phyloP scores from a whole-genome alignment of 2,113 vertebrate species.

The Urocynchramus pylzowi region DNA sequence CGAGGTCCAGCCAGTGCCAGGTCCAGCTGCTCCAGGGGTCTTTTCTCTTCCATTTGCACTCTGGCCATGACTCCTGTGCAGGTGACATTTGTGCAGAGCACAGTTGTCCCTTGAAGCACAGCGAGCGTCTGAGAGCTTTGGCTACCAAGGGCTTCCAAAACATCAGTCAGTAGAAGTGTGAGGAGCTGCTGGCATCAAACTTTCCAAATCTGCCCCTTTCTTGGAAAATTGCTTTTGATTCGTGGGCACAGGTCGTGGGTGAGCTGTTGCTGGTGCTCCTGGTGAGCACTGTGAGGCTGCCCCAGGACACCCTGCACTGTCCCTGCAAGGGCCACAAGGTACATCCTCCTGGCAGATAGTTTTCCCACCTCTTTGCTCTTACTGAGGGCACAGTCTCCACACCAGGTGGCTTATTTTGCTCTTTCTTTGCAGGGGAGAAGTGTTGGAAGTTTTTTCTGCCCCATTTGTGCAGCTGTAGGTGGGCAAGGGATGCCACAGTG shows the following conservation, averaged over 20 bases:
- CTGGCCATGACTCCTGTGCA: background rate
- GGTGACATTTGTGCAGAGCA: background rate
- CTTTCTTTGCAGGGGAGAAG: background rate
- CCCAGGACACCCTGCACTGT: background rate
- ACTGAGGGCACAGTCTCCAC: background rate
- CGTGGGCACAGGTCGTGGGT: background rate
- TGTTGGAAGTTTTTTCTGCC: background rate
- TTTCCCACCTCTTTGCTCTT: background rate
- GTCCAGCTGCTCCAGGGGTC: background rate
- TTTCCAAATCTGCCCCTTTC: background rate
- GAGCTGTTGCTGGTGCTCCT: background rate
- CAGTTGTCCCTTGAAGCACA: background rate
- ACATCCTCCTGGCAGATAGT: background rate
- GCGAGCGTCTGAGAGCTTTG: background rate
- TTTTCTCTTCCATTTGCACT: background rate
- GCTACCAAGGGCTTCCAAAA: background rate
- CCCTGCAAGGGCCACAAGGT: background rate
- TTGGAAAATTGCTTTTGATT: background rate
- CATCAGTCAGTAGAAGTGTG: rapidly evolving
- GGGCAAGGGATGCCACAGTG: background rate
- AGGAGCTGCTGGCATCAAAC: background rate
- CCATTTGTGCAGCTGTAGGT: background rate
- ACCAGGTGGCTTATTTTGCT: background rate
- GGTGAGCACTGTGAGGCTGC: background rate
- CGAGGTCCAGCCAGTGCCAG: rapidly evolving